phyloP scores from a whole-genome alignment of 2,113 vertebrate species.

The Ornithorhynchus anatinus region DNA sequence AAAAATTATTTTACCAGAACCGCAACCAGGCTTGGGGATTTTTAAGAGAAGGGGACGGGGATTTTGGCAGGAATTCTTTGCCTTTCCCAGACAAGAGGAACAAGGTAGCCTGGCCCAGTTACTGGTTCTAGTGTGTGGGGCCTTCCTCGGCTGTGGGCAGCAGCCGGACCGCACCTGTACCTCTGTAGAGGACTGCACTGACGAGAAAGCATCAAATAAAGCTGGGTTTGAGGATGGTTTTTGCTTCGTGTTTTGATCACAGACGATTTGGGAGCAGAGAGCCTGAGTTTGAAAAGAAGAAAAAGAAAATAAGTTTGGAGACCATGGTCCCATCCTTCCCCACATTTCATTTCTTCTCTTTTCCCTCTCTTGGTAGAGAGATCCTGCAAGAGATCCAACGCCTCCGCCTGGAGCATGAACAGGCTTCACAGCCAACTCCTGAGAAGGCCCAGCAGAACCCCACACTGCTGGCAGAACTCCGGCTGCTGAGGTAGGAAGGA shows the following conservation, averaged over 20 bases:
- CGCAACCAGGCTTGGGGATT: too few species aligned
- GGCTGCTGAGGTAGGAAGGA: slow-evolving; percentile 82
- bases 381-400: slow-evolving; percentile 95
- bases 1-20: too few species aligned
- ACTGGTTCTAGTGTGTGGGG: background rate
- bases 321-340: too few species aligned
- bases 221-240: background rate
- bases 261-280: background rate
- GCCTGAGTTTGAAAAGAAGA: too few species aligned
- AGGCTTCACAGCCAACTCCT: slow-evolving; percentile 92
- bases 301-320: too few species aligned
- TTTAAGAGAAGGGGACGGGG: too few species aligned
- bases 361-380: slow-evolving; percentile 71
- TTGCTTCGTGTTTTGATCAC: background rate
- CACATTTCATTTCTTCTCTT: rapidly evolving
- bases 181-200: background rate
- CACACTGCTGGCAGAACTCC: slow-evolving; percentile 86
- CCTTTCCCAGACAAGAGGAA: background rate
- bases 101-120: background rate
- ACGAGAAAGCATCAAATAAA: background rate
- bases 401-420: slow-evolving; percentile 90
- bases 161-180: background rate
- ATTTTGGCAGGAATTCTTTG: background rate
- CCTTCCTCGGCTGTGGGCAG: background rate
- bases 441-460: slow-evolving; percentile 97